Base-by-base conservation (phyloP, 2,797 vertebrate genomes). In the Melanotaenia parkinsoni region DNA sequence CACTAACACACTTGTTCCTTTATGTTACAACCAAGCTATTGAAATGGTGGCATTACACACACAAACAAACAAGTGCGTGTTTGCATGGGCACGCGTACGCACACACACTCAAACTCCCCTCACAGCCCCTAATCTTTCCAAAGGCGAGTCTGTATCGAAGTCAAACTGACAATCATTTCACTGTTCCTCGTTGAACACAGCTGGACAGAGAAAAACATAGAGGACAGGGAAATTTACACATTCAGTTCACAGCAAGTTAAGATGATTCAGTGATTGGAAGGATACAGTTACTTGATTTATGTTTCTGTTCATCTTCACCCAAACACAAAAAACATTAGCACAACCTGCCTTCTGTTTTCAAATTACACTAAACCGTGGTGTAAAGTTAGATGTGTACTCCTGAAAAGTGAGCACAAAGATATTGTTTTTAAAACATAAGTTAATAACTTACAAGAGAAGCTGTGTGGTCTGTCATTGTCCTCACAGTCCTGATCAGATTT, bases 151-250 rank as follows among this genome's bases (percentile, higher is more conserved):
- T 93, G 91, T 92, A 91, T 89, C 60, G 86, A 90, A 88, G 86
- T 84, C 84, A 70, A 72, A 81, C 80, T 92, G 86, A 94, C 94
- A 95, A 95, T 94, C 88, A 91, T 82, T 72, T 89, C 87, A 88
- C 89, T 95, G 93, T 95, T 91, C 85, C 75, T 73, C 81, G 74
- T 82, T 74, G 79, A 79, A 79, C 93, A 94, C 93, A 94, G 94
- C 93, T 94, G 94, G 92, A 93, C 79, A 76, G 81, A 93, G 72
- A 79, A 77, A 76, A 80, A 89, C 83, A 86, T 62, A 77, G 89
- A 86, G 79, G 67, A 81, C 68, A 79, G 85, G 81, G 73, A 82
- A 75, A 87, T 82, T 59, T 80, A 86, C 80, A 85, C 85, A 82
- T 85, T 81, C 82, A 83, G 69, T 75, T 78, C 30, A 72, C 82